Evolutionary conservation across 1,140 invertebrate genomes (phyloP).

Genomic region (Colletes gigas): DNA sequence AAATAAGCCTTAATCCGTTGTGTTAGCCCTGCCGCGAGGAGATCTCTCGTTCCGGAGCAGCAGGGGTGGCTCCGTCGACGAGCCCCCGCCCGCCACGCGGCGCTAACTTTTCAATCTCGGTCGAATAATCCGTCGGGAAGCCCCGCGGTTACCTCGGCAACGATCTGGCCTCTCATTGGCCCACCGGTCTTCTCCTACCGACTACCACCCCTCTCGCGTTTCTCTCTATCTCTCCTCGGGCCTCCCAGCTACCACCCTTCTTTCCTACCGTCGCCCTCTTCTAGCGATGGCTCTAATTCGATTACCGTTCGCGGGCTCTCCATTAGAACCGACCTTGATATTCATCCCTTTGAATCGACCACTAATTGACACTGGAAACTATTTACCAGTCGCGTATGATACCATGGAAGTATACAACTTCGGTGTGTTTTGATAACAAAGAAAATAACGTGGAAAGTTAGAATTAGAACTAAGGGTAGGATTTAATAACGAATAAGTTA

Average conservation of each 20-base stretch:
- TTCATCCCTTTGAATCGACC: not conserved
- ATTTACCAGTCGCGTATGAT: no score
- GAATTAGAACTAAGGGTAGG: no score
- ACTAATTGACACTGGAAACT: no score
- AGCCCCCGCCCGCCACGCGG: constrained; percentile 45
- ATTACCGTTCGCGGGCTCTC: not conserved
- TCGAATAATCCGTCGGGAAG: constrained; percentile 77
- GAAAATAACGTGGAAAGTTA: no score
- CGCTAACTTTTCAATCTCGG: constrained; percentile 81
- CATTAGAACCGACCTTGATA: not conserved
- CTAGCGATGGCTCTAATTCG: constrained; percentile 34
- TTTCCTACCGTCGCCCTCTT: constrained; percentile 54
- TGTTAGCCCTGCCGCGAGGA: constrained; percentile 39
- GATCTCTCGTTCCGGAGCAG: constrained; percentile 33
- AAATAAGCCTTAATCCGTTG: constrained; percentile 44
- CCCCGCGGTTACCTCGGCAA: constrained; percentile 79
- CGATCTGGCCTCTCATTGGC: constrained; percentile 79
- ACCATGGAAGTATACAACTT: no score
- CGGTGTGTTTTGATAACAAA: no score
- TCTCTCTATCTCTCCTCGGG: constrained; percentile 28
- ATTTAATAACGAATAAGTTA: no score
- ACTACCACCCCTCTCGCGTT: constrained; percentile 36
- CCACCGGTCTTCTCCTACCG: constrained; percentile 50
- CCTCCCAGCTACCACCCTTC: constrained; percentile 18
- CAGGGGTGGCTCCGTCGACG: constrained; percentile 38